Conservation (phyloP, 2,797 vertebrate genomes). For the Centropyge bicolor region DNA sequence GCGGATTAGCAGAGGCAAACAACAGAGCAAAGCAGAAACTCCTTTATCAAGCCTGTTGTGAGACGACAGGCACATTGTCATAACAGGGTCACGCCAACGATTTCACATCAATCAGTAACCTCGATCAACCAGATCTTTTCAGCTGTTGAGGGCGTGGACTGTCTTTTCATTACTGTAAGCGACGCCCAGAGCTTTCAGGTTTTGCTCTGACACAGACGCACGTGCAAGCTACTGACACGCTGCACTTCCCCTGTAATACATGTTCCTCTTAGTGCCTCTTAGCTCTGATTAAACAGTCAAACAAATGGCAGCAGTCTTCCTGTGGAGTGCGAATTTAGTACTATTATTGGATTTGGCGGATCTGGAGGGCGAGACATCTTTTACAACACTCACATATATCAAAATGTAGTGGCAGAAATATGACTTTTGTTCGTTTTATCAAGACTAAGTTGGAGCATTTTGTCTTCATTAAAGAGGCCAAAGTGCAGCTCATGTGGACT, state of each 20-base stretch:
- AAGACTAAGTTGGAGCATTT: background rate
- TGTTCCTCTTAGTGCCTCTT: conserved; percentile 26
- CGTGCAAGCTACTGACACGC: conserved; percentile 31
- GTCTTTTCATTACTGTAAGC: conserved; percentile 35
- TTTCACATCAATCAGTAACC: conserved; percentile 39
- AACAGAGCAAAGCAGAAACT: background rate
- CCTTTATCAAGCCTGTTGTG: conserved; percentile 9
- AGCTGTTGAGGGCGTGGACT: conserved; percentile 54
- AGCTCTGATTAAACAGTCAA: conserved; percentile 8
- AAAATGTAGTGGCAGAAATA: background rate
- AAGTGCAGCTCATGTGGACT: background rate
- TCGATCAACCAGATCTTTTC: conserved; percentile 68
- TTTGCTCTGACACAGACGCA: conserved; percentile 55
- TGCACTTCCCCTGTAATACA: conserved; percentile 40
- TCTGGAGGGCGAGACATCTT: background rate
- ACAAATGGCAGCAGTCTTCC: conserved; percentile 10
- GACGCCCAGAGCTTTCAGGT: conserved; percentile 61
- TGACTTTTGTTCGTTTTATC: background rate
- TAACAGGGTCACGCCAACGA: background rate
- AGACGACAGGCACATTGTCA: conserved; percentile 16
- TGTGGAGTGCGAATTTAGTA: background rate
- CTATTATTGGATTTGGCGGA: background rate
- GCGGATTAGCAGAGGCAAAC: background rate
- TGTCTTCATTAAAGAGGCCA: background rate
- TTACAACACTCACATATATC: background rate